Percentiles rank a stretch among this genome's conserved stretches.
phyloP scores from a whole-genome alignment of 2,888 invertebrate genomes.

The Acanthosepion esculentum region DNA sequence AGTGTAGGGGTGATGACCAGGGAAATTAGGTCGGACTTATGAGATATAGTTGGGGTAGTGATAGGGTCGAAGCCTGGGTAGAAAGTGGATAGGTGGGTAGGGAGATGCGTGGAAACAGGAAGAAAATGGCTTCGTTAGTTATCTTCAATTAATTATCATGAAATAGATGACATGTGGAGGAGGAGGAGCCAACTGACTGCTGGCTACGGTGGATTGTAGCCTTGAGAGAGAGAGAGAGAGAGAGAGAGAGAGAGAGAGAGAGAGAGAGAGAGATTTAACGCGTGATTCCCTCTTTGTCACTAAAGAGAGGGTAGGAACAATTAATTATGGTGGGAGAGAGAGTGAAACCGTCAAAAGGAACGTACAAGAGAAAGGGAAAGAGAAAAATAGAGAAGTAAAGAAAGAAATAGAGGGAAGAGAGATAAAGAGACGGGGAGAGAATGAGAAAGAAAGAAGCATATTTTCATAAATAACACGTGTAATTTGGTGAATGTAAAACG shows the following conservation, averaged over 20 bases:
- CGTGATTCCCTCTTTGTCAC: neutral
- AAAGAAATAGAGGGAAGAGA: neutral
- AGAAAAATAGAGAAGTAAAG: too few species aligned
- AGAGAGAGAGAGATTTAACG: neutral
- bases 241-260: neutral
- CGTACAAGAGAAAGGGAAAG: too few species aligned
- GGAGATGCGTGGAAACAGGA: neutral
- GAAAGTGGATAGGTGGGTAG: neutral
- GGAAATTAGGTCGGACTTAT: neutral
- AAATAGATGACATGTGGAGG: neutral
- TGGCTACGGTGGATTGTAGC: too few species aligned
- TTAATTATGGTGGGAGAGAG: neutral
- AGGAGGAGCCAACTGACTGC: neutral
- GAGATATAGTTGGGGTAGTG: too few species aligned
- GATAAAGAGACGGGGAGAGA: neutral
- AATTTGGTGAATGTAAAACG: neutral
- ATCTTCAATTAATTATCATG: neutral
- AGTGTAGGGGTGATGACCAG: neutral
- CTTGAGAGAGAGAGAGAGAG: neutral
- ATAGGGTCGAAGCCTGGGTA: neutral
- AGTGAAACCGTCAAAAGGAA: neutral
- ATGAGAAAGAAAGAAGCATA: neutral
- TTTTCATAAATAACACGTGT: neutral
- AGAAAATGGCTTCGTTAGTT: neutral
- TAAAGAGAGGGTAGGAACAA: neutral